Conservation (phyloP, 2,113 vertebrate species). For the Hydropotes inermis region DNA sequence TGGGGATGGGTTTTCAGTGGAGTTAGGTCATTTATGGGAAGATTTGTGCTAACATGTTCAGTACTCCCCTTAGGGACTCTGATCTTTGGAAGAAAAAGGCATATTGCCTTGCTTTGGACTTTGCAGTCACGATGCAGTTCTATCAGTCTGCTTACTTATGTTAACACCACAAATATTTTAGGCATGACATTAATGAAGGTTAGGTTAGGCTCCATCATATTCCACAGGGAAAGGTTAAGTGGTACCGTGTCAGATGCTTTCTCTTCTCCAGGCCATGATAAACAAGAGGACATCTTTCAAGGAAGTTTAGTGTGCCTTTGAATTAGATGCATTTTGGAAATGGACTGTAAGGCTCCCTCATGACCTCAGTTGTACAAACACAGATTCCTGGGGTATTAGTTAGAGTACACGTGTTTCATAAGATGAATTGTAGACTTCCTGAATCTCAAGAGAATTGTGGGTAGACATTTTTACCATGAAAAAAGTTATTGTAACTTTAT, state of each 20-base stretch:
- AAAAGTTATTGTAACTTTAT: not conserved
- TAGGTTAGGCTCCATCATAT: conserved; percentile 28
- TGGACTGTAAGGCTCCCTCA: not conserved
- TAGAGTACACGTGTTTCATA: conserved; percentile 27
- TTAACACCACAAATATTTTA: conserved; percentile 54
- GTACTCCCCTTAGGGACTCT: not conserved
- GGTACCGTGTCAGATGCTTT: not conserved
- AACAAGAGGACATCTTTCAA: not conserved
- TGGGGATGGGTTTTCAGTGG: conserved; percentile 28
- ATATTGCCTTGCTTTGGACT: conserved; percentile 48
- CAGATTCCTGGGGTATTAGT: not conserved
- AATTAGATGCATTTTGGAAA: conserved; percentile 6
- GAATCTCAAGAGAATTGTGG: conserved; percentile 1
- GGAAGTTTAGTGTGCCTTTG: not conserved
- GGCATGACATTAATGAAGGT: conserved; percentile 53
- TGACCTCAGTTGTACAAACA: conserved; percentile 31
- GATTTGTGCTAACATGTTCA: conserved; percentile 36
- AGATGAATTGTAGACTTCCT: conserved; percentile 27
- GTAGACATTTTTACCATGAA: not conserved
- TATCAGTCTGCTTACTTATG: conserved; percentile 18
- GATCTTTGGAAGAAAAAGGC: conserved; percentile 40
- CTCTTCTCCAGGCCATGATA: not conserved
- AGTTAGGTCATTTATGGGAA: conserved; percentile 62
- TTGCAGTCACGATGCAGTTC: conserved; percentile 52
- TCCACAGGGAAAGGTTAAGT: conserved; percentile 22